Evolutionary conservation across 2,113 vertebrate species (phyloP), one percentile per base, ranked within the genome.

Genomic region (Tiliqua scincoides): DNA sequence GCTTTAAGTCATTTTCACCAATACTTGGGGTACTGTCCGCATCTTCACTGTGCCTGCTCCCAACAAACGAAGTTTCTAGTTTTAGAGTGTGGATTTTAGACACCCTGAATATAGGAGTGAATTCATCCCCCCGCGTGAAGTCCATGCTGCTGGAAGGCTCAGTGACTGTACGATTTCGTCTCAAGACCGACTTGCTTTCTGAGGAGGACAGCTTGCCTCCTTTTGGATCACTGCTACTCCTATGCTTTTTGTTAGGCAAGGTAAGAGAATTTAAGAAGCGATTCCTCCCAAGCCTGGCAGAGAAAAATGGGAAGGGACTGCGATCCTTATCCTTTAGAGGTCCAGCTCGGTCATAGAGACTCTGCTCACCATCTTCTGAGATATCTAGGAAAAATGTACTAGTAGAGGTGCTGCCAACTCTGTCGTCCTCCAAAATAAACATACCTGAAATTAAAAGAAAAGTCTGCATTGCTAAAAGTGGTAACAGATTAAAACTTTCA

Each of bases 361-460:
- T 95, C 75, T 97, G 95, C 78, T 97, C 96, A 52, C 92, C 90
- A 80, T 99, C 99, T 81, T 99, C 98, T 37, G 93, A 97, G 89
- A 97, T 96, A 94, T 99, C 98, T 88, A 98, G 92, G 86, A 97
- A 97, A 86, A 97, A 97, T 0, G 94, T 96, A 83, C 96, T 97
- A 0, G 96, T 96, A 2, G 95, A 96, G 84, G 94, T 96, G 91
- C 97, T 95, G 63, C 98, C 98, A 87, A 97, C 97, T 63, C 97
- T 97, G 85, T 99, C 98, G 90, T 99, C 98, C 30, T 99, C 98
- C 96, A 98, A 91, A 86, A 99, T 98, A 93, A 98, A 99, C 98
- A 99, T 98, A 95, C 97, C 99, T 99, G 91, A 52, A 92, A 96
- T 87, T 23, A 87, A n/a, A 90, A 84, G 0, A 63, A 93, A 21